Conservation (phyloP, 2,113 vertebrate genomes). For the Anser cygnoides region DNA sequence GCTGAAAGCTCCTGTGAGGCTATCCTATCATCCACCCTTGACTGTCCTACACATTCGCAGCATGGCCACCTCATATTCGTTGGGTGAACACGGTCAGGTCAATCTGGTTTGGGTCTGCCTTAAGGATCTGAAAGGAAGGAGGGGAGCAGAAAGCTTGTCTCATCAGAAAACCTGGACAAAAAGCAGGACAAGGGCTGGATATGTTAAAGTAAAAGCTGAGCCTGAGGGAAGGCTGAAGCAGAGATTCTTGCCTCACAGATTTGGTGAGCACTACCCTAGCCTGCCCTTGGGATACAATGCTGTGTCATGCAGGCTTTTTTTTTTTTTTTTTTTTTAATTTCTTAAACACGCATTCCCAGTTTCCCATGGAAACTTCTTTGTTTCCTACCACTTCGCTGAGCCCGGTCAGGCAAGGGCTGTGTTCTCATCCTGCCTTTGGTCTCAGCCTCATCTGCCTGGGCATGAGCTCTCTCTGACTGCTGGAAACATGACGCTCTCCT, state of each 20-base stretch:
- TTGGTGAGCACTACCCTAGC: background rate
- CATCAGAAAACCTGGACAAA: no score
- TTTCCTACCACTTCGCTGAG: background rate
- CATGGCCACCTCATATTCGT: no score
- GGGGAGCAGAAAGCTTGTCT: background rate
- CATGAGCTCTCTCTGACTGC: background rate
- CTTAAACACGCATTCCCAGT: background rate
- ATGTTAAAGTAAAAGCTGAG: background rate
- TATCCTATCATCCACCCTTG: background rate
- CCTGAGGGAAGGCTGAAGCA: background rate
- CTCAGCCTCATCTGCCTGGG: background rate
- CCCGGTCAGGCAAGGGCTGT: accelerated
- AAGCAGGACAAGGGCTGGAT: background rate
- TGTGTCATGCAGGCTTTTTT: background rate
- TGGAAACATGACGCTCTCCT: background rate
- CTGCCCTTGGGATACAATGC: background rate
- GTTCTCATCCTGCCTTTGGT: background rate
- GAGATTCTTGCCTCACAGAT: background rate
- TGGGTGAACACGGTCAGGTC: no score
- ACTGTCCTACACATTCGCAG: background rate
- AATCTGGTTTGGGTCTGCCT: background rate
- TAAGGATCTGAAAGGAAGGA: background rate
- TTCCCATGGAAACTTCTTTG: background rate
- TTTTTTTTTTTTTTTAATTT: background rate
- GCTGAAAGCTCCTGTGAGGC: background rate